Evolutionary conservation across 2,888 invertebrate species (phyloP).

Genomic region (Lasioglossum morio): DNA sequence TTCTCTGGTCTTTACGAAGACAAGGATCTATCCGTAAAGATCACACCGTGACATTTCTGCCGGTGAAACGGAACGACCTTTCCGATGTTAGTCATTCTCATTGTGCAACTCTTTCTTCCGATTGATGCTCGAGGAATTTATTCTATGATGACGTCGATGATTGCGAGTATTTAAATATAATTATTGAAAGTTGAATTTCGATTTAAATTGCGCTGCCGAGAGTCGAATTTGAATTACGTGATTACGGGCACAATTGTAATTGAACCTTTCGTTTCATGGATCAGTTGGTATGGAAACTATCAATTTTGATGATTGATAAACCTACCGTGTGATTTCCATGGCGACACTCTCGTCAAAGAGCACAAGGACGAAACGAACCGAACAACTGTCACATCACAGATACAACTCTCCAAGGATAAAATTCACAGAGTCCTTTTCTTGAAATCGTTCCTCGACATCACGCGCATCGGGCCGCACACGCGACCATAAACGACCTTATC

Average conservation of each 20-base stretch:
- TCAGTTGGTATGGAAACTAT: neutral
- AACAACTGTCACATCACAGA: constrained; percentile 46
- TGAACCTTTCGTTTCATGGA: neutral
- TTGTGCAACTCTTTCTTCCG: constrained; percentile 23
- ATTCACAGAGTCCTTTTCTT: constrained; percentile 29
- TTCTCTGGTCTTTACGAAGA: neutral
- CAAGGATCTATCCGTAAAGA: constrained; percentile 12
- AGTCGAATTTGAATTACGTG: no score
- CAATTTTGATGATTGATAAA: neutral
- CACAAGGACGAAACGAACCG: neutral
- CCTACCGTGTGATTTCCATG: constrained; percentile 44
- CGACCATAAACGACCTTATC: constrained; percentile 42
- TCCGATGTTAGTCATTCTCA: neutral
- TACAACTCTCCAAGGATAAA: constrained; percentile 1
- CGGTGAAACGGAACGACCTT: constrained; percentile 24
- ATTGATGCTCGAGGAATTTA: neutral
- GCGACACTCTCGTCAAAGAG: neutral
- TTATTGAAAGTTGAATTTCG: no score
- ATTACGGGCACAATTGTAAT: no score
- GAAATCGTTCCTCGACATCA: constrained; percentile 24
- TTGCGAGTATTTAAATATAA: neutral
- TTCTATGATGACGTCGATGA: neutral
- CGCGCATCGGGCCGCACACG: constrained; percentile 7
- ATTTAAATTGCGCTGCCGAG: no score
- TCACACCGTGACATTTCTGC: constrained; percentile 45